Base-by-base conservation (phyloP, 1,140 invertebrate species). In the Papilio aristodemus region DNA sequence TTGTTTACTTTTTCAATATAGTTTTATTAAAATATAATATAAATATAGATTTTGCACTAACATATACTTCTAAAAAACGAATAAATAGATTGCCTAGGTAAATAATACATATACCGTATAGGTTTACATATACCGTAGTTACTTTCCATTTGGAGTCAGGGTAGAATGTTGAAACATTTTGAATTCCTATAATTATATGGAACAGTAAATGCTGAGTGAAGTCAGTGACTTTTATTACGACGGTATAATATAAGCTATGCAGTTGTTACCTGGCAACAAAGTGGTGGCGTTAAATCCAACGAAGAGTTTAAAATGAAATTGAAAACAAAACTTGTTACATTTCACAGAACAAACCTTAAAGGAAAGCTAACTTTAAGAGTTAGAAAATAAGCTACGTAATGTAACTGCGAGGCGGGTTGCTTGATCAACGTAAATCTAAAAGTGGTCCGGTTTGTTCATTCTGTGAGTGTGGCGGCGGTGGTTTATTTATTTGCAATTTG, bases 401-500 rank as follows among this genome's bases (percentile, higher is more conserved):
- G 46, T 54, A 54, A 54, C 46, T 54, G 46, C 19, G 46, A 19
- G 46, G 19, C 10, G 46, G 11, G 46, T 54, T 54, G 46, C 46
- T 41, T 25, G 54, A 27, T 73, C 22, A 72, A 68, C 66, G 73
- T 71, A 76, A 76, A 68, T 75, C 72, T 69, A 60, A 75, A 75
- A 80, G 78, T 77, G 79, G 71, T 78, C 74, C 70, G 69, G 70
- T 76, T 77, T 80, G 83, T 74, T 79, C 80, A 83, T 87, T 81
- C 80, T 74, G 71, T 71, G 74, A 81, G 77, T 74, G 77, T 82
- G 77, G 72, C 25, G 71, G 73, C 68, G 79, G 78, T 78, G 80
- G 83, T 88, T 85, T 89, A 90, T 91, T 89, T 89, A 89, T 89
- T 89, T 87, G 89, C 85, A 89, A 91, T 91, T 91, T 89, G 89